These are phyloP conservation scores for Elymnias hypermnestra DNA, from an alignment of 1,140 invertebrate genomes.

Conservation along the genomic window DNA sequence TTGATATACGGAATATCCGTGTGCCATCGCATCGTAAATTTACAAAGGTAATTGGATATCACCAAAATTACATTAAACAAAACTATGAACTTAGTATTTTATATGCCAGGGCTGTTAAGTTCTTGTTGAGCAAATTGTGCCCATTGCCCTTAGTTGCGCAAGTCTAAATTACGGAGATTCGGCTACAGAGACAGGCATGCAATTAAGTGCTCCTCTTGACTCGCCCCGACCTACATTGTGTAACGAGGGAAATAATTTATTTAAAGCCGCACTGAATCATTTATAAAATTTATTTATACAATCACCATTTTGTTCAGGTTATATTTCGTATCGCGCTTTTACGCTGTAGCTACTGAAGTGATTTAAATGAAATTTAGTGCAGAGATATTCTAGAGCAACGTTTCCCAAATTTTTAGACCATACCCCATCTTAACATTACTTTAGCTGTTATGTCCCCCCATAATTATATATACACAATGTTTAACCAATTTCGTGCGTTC, in stretches of 20 bases:
- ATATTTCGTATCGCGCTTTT: no score
- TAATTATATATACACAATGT: no score
- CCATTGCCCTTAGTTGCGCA: not conserved
- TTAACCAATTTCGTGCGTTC: no score
- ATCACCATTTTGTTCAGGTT: no score
- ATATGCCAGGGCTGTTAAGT: conserved; percentile 3
- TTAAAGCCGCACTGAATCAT: not conserved
- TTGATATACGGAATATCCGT: no score
- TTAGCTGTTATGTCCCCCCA: no score
- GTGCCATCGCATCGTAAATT: not conserved
- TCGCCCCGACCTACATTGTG: conserved; percentile 5
- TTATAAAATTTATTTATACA: no score
- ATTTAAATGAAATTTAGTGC: no score
- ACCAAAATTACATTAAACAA: conserved; percentile 1
- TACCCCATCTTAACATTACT: no score
- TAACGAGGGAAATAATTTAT: conserved; percentile 1
- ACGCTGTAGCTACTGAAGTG: no score
- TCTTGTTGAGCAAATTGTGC: conserved; percentile 1
- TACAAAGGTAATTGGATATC: not conserved
- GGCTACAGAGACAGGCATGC: not conserved
- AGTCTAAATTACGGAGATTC: conserved; percentile 3
- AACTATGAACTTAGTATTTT: conserved; percentile 6
- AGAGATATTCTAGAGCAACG: no score
- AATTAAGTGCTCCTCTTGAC: not conserved
- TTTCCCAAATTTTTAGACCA: no score